These are phyloP conservation scores for Drosophila trapezifrons DNA, from an alignment of 1,140 invertebrate species.

Conservation along the genomic window DNA sequence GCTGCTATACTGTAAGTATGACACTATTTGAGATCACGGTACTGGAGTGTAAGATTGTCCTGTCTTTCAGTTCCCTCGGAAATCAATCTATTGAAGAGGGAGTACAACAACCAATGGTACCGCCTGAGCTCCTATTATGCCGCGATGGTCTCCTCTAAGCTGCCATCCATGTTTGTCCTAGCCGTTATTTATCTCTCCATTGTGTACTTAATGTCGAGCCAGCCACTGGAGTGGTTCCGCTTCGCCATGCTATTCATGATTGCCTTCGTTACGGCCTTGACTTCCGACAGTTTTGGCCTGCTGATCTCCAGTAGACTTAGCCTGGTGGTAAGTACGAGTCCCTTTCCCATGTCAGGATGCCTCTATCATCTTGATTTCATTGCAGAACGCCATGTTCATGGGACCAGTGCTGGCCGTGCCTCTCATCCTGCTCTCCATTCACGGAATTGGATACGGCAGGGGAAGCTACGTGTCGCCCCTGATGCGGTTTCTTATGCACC, in stretches of 20 bases:
- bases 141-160: slow-evolving; percentile 90
- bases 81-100: slow-evolving; percentile 93
- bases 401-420: slow-evolving; percentile 90
- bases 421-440: slow-evolving; percentile 90
- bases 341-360: neutral
- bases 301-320: slow-evolving; percentile 89
- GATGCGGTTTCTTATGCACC: slow-evolving; percentile 90
- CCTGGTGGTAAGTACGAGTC: slow-evolving; percentile 87
- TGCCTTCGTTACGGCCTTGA: slow-evolving; percentile 88
- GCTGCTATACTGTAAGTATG: slow-evolving; percentile 90
- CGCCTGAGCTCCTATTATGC: slow-evolving; percentile 94
- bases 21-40: rapidly evolving
- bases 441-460: slow-evolving; percentile 89
- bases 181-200: slow-evolving; percentile 91
- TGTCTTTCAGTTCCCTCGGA: slow-evolving; percentile 93
- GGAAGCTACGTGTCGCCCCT: slow-evolving; percentile 86
- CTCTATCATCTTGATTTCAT: neutral
- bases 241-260: slow-evolving; percentile 89
- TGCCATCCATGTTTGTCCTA: slow-evolving; percentile 89
- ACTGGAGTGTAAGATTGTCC: neutral
- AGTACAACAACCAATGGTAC: slow-evolving; percentile 98
- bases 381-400: slow-evolving; percentile 91
- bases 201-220: slow-evolving; percentile 93
- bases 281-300: slow-evolving; percentile 90
- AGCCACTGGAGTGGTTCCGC: slow-evolving; percentile 91